These are phyloP conservation scores for Ormia ochracea DNA, from an alignment of 2,888 invertebrate species.

Conservation along the genomic window DNA sequence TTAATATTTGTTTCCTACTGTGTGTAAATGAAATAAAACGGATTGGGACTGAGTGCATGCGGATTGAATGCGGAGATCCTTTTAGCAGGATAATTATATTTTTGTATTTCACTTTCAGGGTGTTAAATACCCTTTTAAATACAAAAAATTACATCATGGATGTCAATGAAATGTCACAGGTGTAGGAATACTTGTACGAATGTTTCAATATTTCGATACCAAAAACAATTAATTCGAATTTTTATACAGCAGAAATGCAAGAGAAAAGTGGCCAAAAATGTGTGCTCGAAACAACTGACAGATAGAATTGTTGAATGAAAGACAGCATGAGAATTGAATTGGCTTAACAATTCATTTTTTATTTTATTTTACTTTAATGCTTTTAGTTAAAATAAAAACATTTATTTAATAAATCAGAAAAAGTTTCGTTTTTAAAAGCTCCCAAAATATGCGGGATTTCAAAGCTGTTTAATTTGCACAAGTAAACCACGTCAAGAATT, in stretches of 20 bases:
- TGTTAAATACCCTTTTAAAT: neutral
- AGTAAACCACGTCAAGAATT: neutral
- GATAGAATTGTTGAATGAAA: slow-evolving; percentile 12
- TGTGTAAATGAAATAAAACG: slow-evolving; percentile 53
- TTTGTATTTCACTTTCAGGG: slow-evolving; percentile 19
- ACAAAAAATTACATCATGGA: slow-evolving; percentile 47
- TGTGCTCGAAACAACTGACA: slow-evolving; percentile 14
- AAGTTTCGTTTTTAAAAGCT: neutral
- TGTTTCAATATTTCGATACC: neutral
- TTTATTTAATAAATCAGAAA: slow-evolving; percentile 26
- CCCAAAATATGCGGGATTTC: slow-evolving; percentile 6
- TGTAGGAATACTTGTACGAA: neutral
- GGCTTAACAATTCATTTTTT: slow-evolving; percentile 30
- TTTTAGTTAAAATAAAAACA: slow-evolving; percentile 28
- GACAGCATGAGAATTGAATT: slow-evolving; percentile 40
- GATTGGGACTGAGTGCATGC: slow-evolving; percentile 44
- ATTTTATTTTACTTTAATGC: slow-evolving; percentile 6
- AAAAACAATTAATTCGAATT: slow-evolving; percentile 3
- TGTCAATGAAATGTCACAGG: slow-evolving; percentile 57
- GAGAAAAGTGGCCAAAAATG: neutral
- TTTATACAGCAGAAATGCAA: neutral
- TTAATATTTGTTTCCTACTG: slow-evolving; percentile 54
- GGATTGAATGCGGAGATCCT: neutral
- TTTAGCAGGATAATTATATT: neutral
- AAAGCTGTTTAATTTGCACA: neutral